A percentile compares a stretch with the other conserved stretches of the same genome.
Conservation (phyloP, 2,888 invertebrate species). For the Pristionchus japonicus region DNA sequence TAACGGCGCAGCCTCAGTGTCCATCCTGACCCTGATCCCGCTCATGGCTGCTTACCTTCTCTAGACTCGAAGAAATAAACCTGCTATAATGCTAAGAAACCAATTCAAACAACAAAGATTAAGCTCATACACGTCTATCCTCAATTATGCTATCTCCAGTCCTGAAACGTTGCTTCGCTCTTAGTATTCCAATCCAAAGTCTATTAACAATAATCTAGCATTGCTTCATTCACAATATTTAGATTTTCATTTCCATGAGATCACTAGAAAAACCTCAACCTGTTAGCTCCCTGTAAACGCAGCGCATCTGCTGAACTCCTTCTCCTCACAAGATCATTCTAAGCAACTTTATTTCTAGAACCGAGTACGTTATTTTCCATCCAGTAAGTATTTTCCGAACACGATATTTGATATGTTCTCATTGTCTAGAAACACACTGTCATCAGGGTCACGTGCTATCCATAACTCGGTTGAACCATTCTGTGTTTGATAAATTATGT, state of each 20-base stretch:
- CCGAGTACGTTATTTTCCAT: background rate
- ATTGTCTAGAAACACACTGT: background rate
- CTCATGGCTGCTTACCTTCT: background rate
- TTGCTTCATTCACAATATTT: no score
- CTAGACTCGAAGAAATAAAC: background rate
- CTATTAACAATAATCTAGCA: no score
- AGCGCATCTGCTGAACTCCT: background rate
- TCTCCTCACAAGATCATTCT: background rate
- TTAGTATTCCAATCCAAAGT: no score
- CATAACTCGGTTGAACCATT: background rate
- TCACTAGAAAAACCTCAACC: no score
- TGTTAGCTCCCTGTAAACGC: background rate
- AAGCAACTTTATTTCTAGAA: background rate
- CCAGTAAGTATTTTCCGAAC: background rate
- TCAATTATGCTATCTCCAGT: no score
- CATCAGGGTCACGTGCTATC: conserved; percentile 11
- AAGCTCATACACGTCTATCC: no score
- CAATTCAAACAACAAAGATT: no score
- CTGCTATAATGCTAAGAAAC: background rate
- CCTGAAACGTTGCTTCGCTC: no score
- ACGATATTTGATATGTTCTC: background rate
- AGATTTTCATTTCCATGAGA: no score
- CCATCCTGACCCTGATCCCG: background rate
- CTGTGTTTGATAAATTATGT: background rate
- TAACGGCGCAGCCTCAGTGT: background rate